Evolutionary conservation across 2,888 invertebrate genomes (phyloP), one percentile per base, ranked within the genome.

Genomic region (Agriopis aurantiaria): DNA sequence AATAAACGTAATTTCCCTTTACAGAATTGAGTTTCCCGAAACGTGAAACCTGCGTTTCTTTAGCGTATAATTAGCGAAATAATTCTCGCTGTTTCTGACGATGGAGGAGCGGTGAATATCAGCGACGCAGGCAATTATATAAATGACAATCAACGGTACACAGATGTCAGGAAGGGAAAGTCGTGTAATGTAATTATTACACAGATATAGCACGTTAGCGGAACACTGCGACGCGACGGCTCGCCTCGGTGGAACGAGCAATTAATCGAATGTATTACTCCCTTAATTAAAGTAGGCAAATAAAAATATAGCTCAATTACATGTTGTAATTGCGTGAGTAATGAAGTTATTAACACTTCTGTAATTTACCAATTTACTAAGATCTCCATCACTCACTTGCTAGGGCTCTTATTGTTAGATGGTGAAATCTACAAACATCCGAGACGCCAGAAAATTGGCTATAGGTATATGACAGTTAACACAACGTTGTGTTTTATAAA

Each of bases 71-170:
- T 62, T 69, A 70, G 61, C 55, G 58, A 65, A 65, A 71, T 73
- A 74, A 55, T 73, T 65, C 64, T 60, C 68, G 46, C 57, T 65
- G 65, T 69, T 72, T 72, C 68, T 51, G 61, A 61, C 45, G 48
- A 52, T 12, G 51, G 52, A 59, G 67, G 52, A 55, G 60, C 67
- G 72, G 66, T 56, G 69, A 77, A 74, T 73, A 74, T 72, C 74
- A 71, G 52, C 71, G 52, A 67, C 69, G 72, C 53, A 43, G 85
- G 88, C 89, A 93, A 93, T 94, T 92, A 93, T 82, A 89, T 89
- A 90, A 92, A 91, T 84, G 92, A 91, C 90, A 91, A 91, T 91
- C 91, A 90, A 88, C 87, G 87, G 78, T 60, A 71, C 84, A 87
- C 88, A 88, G 90, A 88, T 84, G 88, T 86, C 82, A 84, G 85